These are phyloP conservation scores for Physocephala rufipes DNA, from an alignment of 2,888 invertebrate species.

Conservation along the genomic window DNA sequence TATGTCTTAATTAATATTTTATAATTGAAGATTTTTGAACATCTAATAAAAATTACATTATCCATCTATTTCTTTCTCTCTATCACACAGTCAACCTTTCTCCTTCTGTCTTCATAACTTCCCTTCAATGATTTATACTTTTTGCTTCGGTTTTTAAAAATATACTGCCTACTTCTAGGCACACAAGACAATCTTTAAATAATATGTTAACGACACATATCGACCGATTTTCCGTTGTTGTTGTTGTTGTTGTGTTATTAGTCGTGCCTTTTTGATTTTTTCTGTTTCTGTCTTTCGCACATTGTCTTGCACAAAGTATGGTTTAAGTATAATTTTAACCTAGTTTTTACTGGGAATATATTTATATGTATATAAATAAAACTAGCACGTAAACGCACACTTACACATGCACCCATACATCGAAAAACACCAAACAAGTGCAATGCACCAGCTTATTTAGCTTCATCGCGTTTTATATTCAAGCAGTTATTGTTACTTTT, in stretches of 20 bases:
- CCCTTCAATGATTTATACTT: neutral
- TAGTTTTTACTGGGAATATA: constrained; percentile 19
- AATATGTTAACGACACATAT: neutral
- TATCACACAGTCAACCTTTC: neutral
- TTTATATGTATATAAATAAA: neutral
- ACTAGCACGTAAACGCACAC: constrained; percentile 13
- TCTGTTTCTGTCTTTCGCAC: neutral
- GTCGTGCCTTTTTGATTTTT: neutral
- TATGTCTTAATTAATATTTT: too few species aligned
- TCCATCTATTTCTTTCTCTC: too few species aligned
- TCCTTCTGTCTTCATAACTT: neutral
- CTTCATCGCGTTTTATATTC: neutral
- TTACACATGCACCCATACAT: neutral
- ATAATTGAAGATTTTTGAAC: too few species aligned
- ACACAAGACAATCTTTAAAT: constrained; percentile 6
- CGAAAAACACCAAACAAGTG: constrained; percentile 15
- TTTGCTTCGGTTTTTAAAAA: too few species aligned
- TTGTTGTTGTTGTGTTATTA: neutral
- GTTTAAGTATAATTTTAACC: constrained; percentile 30
- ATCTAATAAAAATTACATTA: too few species aligned
- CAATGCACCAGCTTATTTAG: constrained; percentile 29
- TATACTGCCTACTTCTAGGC: constrained; percentile 14
- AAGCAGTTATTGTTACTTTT: neutral
- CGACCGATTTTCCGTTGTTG: constrained; percentile 8
- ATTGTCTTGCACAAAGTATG: neutral